These are phyloP conservation scores for Cantharis nigra DNA, from an alignment of 2,888 invertebrate species.

Conservation along the genomic window DNA sequence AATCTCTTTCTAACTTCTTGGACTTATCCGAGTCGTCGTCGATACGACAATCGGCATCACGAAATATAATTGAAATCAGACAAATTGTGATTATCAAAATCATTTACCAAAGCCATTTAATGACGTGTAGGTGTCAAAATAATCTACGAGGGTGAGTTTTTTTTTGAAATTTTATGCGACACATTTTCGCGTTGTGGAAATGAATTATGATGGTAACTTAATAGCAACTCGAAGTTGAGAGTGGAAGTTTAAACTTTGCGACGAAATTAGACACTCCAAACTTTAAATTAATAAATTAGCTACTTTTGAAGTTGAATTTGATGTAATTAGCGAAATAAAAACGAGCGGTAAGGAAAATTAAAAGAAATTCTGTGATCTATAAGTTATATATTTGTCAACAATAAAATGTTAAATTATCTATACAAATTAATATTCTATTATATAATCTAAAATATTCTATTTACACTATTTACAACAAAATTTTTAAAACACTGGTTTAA, in stretches of 20 bases:
- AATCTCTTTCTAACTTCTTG: background rate
- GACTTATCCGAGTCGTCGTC: background rate
- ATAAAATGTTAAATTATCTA: conserved; percentile 52
- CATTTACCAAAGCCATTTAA: conserved; percentile 16
- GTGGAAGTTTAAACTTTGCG: background rate
- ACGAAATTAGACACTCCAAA: background rate
- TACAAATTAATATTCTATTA: conserved; percentile 50
- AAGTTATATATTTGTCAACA: conserved; percentile 51
- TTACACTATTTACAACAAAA: conserved; percentile 51
- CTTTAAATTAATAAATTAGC: background rate
- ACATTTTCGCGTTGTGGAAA: background rate
- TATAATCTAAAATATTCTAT: conserved; percentile 40
- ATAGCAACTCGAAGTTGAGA: background rate
- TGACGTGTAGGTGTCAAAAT: conserved; percentile 1
- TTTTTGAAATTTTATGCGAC: background rate
- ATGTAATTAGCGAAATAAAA: background rate
- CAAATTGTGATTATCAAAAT: conserved; percentile 4
- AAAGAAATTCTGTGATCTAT: conserved; percentile 30
- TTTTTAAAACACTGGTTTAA: conserved; percentile 42
- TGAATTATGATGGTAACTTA: background rate
- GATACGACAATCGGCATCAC: background rate
- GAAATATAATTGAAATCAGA: background rate
- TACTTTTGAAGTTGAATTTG: background rate
- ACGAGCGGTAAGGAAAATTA: background rate
- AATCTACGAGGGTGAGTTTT: background rate